phyloP scores from a whole-genome alignment of 2,797 vertebrate species.

The Lycodopsis pacificus region DNA sequence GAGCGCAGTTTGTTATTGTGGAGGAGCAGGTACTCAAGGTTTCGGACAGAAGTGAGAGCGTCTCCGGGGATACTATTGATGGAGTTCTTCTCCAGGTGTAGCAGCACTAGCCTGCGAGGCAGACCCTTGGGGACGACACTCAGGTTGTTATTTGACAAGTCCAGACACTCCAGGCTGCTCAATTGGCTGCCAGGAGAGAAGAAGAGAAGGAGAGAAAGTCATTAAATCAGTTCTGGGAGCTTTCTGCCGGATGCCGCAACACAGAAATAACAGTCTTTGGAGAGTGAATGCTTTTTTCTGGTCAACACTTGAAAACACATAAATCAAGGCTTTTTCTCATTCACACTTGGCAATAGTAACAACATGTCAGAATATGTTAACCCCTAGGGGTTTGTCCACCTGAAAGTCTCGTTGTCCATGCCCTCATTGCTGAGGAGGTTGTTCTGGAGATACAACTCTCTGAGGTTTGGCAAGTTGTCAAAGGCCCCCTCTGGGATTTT shows the following conservation, averaged over 20 bases:
- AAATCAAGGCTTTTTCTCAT: neutral
- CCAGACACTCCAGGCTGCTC: conserved; percentile 93
- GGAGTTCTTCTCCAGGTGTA: conserved; percentile 96
- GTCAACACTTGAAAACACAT: neutral
- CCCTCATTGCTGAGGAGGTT: conserved; percentile 93
- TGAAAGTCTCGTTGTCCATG: conserved; percentile 95
- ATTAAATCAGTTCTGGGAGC: conserved; percentile 1
- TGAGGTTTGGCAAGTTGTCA: conserved; percentile 87
- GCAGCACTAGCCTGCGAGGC: conserved; percentile 92
- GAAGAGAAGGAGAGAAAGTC: conserved; percentile 18
- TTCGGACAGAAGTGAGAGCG: conserved; percentile 88
- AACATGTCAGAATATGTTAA: neutral
- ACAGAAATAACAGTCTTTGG: neutral
- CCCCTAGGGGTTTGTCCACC: conserved; percentile 76
- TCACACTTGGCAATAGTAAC: neutral
- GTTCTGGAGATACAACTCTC: conserved; percentile 96
- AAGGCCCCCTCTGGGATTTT: conserved; percentile 94
- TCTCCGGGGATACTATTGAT: conserved; percentile 90
- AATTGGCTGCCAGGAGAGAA: conserved; percentile 81
- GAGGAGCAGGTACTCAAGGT: conserved; percentile 96
- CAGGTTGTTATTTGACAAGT: conserved; percentile 97
- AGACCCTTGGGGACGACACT: conserved; percentile 91
- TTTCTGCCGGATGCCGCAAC: neutral
- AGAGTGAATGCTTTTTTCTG: neutral
- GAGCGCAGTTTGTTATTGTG: conserved; percentile 95